Evolutionary conservation across 2,888 invertebrate genomes (phyloP), one percentile per base, ranked within the genome.

Genomic region (Netelia fuscicornis): DNA sequence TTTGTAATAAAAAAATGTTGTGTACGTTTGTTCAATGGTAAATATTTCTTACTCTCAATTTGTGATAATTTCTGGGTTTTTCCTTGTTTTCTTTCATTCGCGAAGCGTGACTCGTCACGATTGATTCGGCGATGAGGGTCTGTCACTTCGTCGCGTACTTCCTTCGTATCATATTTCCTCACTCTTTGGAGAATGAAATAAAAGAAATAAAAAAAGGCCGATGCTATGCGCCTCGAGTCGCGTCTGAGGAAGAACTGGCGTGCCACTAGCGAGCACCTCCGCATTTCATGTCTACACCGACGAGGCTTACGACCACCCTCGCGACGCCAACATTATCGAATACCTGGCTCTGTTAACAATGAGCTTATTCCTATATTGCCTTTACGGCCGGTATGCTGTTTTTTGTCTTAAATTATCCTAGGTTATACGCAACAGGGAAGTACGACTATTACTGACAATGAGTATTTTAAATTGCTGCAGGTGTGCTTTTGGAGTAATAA

Each of bases 231-330:
- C 89, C 90, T 89, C 90, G 92, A 91, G 91, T 91, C 92, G 90
- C 91, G 92, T 93, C 92, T 90, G 87, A 91, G 88, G 89, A 91
- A 90, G 91, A 89, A 93, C 93, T 93, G 93, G 89, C 91, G 90
- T 91, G 91, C 89, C 87, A 83, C 82, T 80, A 87, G 87, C 68
- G 11, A 81, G 87, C 88, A 89, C 90, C 89, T 89, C 87, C 87
- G 71, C 80, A 58, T 74, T 85, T 79, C 85, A 82, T 82, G 79
- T 85, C 76, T 71, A 54, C 72, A 78, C 77, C 17, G 64, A 77
- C 81, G 75, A 81, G 71, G 54, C 78, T 48, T 65, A 80, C 79
- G 87, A 85, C 89, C 84, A 88, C 89, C 89, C 89, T 86, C 87
- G 87, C 88, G 86, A 87, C 85, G 80, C 80, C 72, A 72, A 85